phyloP scores from a whole-genome alignment of 2,888 invertebrate species.

The Diplolepis rosae region DNA sequence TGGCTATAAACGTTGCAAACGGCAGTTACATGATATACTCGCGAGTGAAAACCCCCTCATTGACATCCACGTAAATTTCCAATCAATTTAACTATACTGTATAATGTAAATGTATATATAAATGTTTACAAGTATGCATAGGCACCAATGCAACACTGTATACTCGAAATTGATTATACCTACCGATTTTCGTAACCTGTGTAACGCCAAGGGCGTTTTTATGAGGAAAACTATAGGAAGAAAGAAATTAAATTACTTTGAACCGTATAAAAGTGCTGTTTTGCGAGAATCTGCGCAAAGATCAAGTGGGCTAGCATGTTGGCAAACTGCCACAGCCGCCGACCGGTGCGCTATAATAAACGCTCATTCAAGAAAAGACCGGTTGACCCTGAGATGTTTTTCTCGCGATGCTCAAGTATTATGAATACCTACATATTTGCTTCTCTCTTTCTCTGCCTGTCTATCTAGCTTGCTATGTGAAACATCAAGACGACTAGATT shows the following conservation, averaged over 20 bases:
- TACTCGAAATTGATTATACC: constrained; percentile 64
- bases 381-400: constrained; percentile 33
- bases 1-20: too few relatives aligned
- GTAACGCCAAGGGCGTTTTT: constrained; percentile 19
- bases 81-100: constrained; percentile 65
- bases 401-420: constrained; percentile 18
- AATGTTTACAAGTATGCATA: too few relatives aligned
- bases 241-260: constrained; percentile 39
- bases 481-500: constrained; percentile 25
- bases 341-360: constrained; percentile 26
- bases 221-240: constrained; percentile 2
- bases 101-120: too few relatives aligned
- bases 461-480: not conserved
- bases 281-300: constrained; percentile 39
- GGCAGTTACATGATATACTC: too few relatives aligned
- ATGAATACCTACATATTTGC: constrained; percentile 22
- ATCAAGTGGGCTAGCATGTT: constrained; percentile 24
- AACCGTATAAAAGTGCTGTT: constrained; percentile 38
- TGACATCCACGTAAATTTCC: constrained; percentile 58
- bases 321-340: constrained; percentile 18
- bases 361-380: constrained; percentile 33
- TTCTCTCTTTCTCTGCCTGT: constrained; percentile 8
- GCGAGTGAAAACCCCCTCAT: too few relatives aligned
- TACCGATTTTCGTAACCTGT: constrained; percentile 45
- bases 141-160: constrained; percentile 63